A percentile compares a stretch with the other conserved stretches of the same genome.
phyloP scores from a whole-genome alignment of 2,113 vertebrate species.

The Cinclus cinclus region DNA sequence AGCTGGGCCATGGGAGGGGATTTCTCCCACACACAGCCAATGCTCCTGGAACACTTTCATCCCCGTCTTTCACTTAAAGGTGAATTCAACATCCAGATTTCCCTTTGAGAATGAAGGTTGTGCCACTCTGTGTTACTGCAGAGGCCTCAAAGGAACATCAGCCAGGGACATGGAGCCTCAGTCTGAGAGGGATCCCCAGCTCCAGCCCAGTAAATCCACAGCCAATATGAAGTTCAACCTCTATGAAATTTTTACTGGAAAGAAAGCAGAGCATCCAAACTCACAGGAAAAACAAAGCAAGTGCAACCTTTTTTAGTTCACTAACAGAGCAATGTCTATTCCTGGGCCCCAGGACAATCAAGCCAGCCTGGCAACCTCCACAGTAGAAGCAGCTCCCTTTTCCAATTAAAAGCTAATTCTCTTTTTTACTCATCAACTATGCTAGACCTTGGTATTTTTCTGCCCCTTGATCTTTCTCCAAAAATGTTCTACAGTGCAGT shows the following conservation, averaged over 20 bases:
- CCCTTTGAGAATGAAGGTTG: background rate
- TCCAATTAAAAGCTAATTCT: conserved; percentile 24
- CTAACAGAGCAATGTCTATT: background rate
- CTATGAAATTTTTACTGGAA: background rate
- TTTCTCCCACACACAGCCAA: background rate
- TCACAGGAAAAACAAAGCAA: background rate
- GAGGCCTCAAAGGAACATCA: background rate
- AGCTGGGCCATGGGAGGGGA: background rate
- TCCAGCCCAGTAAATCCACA: background rate
- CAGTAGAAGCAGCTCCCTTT: background rate
- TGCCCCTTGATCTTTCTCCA: background rate
- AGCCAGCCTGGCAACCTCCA: background rate
- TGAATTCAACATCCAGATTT: background rate
- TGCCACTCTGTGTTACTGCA: background rate
- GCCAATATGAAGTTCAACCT: background rate
- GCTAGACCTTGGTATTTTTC: background rate
- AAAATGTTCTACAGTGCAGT: background rate
- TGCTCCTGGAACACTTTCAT: background rate
- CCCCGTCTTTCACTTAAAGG: background rate
- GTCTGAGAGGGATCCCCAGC: background rate
- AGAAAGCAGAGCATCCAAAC: background rate
- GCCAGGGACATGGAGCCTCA: background rate
- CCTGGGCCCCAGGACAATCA: background rate
- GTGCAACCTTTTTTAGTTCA: too few relatives aligned
- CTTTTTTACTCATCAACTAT: background rate